phyloP scores from a whole-genome alignment of 2,113 vertebrate genomes.

The Calyptommatus sinebrachiatus region DNA sequence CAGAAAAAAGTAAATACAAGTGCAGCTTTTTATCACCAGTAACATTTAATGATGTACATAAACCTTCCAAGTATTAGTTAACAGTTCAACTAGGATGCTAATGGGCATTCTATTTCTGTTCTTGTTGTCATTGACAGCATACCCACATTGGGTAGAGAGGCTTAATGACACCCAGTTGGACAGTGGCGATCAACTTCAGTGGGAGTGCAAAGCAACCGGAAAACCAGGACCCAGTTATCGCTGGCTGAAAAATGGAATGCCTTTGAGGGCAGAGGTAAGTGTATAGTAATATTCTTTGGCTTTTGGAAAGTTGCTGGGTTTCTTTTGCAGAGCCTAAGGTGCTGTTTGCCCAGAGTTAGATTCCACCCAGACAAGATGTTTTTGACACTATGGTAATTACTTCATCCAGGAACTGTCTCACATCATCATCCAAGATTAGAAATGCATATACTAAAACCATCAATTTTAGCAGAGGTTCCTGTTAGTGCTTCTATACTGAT shows the following conservation, averaged over 20 bases:
- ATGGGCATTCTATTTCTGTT: neutral
- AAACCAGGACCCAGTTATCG: conserved; percentile 89
- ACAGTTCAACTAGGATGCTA: neutral
- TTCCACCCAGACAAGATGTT: neutral
- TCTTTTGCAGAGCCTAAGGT: neutral
- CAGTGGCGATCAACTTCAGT: conserved; percentile 88
- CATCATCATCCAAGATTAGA: too few species aligned
- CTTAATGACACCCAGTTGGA: conserved; percentile 94
- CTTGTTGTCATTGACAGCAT: conserved; percentile 72
- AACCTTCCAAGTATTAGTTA: neutral
- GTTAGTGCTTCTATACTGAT: too few species aligned
- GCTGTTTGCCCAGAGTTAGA: neutral
- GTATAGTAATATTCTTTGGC: neutral
- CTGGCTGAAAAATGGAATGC: conserved; percentile 88
- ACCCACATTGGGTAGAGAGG: conserved; percentile 89
- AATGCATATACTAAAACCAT: too few species aligned
- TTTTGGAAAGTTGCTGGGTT: neutral
- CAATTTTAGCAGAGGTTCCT: too few species aligned
- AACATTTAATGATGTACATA: neutral
- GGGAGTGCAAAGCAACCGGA: conserved; percentile 92
- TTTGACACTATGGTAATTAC: neutral
- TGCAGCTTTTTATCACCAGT: neutral
- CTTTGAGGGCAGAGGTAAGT: conserved; percentile 82
- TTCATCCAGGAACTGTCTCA: too few species aligned
- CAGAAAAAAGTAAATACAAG: too few species aligned